A percentile compares a stretch with the other conserved stretches of the same genome.
Evolutionary conservation across 2,888 invertebrate genomes (phyloP).

Genomic region (Drosophila macrospina): DNA sequence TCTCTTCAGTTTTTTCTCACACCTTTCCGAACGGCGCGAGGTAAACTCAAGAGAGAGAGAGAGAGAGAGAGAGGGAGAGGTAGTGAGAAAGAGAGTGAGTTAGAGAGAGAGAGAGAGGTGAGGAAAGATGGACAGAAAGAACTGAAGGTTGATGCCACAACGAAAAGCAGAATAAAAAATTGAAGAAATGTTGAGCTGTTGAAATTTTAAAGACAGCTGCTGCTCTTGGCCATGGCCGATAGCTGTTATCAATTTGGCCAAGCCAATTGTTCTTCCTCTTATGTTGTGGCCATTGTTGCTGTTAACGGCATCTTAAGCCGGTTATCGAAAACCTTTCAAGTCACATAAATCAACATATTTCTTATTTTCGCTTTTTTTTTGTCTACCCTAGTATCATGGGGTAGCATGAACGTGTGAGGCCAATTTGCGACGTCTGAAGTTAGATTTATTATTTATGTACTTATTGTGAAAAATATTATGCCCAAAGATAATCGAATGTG

Average conservation of each 20-base stretch:
- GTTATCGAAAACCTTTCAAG: conserved; percentile 66
- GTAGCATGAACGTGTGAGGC: not conserved
- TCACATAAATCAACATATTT: conserved; percentile 67
- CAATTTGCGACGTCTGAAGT: not conserved
- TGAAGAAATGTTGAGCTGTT: conserved; percentile 4
- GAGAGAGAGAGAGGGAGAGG: not conserved
- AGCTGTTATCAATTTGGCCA: conserved; percentile 42
- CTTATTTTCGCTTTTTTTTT: no score
- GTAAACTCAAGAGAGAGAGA: conserved; percentile 5
- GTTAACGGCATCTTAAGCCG: conserved; percentile 56
- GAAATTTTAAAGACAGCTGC: conserved; percentile 26
- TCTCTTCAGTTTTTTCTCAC: conserved; percentile 28
- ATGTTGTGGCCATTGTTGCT: conserved; percentile 6
- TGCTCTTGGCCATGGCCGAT: conserved; percentile 20
- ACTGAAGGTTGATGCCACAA: conserved; percentile 2
- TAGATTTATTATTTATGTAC: no score
- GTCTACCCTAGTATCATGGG: conserved; percentile 16
- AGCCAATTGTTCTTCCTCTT: conserved; percentile 27
- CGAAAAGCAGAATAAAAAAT: not conserved
- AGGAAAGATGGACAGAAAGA: not conserved
- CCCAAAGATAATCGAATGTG: no score
- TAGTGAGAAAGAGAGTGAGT: not conserved
- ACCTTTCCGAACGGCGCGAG: conserved; percentile 7
- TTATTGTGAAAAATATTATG: no score
- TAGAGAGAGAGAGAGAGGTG: not conserved